These are phyloP conservation scores for Venustaconcha ellipsiformis DNA, from an alignment of 1,140 invertebrate species.

Conservation along the genomic window DNA sequence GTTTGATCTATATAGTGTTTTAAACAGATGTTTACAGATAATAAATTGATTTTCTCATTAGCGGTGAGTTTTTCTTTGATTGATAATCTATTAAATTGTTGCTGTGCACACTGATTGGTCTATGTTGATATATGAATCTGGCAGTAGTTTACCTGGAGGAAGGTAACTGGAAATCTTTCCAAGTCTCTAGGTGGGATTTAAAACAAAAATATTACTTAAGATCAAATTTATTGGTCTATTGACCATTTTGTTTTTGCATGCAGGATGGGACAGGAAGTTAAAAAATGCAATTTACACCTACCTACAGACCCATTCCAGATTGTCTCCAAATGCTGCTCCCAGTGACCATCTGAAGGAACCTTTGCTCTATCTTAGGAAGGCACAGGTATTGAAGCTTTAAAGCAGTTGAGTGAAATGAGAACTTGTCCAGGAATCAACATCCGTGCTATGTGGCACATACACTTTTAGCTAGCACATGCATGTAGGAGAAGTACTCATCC, in stretches of 20 bases:
- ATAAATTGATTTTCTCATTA: no score
- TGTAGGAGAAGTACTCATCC: no score
- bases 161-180: neutral
- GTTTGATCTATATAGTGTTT: no score
- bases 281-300: conserved; percentile 61
- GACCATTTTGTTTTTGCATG: conserved; percentile 4
- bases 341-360: conserved; percentile 69
- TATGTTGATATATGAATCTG: conserved; percentile 1
- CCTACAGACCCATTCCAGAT: conserved; percentile 48
- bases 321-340: conserved; percentile 32
- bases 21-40: no score
- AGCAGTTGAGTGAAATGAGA: no score
- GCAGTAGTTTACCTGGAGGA: neutral
- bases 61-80: no score
- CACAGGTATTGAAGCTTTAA: conserved; percentile 71
- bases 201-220: neutral
- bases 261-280: conserved; percentile 63
- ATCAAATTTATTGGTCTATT: conserved; percentile 5
- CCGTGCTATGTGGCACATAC: no score
- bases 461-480: no score
- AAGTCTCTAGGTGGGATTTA: neutral
- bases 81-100: no score
- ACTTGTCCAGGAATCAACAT: no score
- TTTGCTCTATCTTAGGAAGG: conserved; percentile 80
- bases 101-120: neutral